Base-by-base conservation (phyloP, 1,140 invertebrate species). In the Orchesella cincta region DNA sequence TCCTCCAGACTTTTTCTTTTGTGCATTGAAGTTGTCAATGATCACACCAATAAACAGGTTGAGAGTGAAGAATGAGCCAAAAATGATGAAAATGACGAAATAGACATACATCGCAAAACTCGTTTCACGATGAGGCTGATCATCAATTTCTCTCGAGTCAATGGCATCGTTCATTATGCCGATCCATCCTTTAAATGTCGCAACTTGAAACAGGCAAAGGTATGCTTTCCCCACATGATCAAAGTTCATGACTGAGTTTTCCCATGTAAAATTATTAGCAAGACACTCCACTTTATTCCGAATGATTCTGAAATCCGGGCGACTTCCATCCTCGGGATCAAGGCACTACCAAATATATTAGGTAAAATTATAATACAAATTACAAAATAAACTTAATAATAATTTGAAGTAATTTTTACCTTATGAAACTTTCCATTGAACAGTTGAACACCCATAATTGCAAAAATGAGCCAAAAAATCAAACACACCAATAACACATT, bases 1-100 rank as follows among this genome's bases (percentile, higher is more conserved):
- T 81, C 96, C 97, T 84, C 97, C 97, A 83, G 94, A 94, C 86
- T 98, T 98, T 88, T 98, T 98, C 90, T 99, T 99, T 87, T 98
- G 96, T 87, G 97, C 95, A 87, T 98, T 98, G 87, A 98, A 98
- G 87, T 98, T 97, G 86, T 98, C 95, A 86, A 98, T 98, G 88
- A 98, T 97, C 84, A 97, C 96, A 90, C 95, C 95, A 89, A 98
- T 97, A 88, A 98, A 98, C 83, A 98, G 91, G 87, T 98, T 98
- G 77, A 98, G 90, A 81, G 95, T 98, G 88, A 98, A 98, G 89
- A 98, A 98, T 83, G 95, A 95, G 79, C 96, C 95, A 87, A 97
- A 97, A 83, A 98, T 96, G 82, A 98, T 97, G 87, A 98, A 98
- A 86, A 97, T 93, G 83, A 98, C 95, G 33, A 73, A 96, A 87